Evolutionary conservation across 2,797 vertebrate genomes (phyloP), one percentile per base, ranked within the genome.

Genomic region (Esox masquinongy): DNA sequence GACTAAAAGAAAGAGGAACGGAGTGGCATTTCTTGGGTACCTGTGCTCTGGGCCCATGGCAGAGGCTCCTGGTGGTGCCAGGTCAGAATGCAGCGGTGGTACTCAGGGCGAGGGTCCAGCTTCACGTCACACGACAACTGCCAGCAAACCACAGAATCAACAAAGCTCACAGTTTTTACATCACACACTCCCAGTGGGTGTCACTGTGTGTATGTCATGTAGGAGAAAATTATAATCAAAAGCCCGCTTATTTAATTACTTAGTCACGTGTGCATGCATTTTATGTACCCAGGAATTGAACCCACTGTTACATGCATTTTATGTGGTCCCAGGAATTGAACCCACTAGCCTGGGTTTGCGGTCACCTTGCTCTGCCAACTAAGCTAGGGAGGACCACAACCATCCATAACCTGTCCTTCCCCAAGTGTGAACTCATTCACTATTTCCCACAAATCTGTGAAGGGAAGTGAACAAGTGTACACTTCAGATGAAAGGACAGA

Each of bases 61-160:
- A 99, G 95, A 79, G 97, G 97, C 90, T 99, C 97, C 94, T 99
- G 97, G 91, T 99, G 97, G 93, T 99, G 97, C 97, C 97, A 99
- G 87, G 97, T 99, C 85, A 99, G 92, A 90, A 99, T 99, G 92
- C 97, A 99, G 90, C 97, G 96, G 87, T 99, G 97, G 83, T 98
- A 99, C 89, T 99, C 97, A 77, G 97, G 97, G 86, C 97, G 95
- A 79, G 97, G 97, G 86, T 99, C 97, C 92, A 99, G 89, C 90
- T 99, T 99, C 78, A 99, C 97, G 74, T 99, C 97, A 94, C 97
- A 99, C 79, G 97, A 99, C 84, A 99, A 95, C 97, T 99, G 86
- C n/a, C 16, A 24, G n/a, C 6, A 29, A 31, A 19, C 31, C 29
- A 73, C 29, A 61, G 31, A 61, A 19, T 43, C 29, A 80, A 79